Base-by-base conservation (phyloP, 2,113 vertebrate genomes). In the Pedetes capensis region DNA sequence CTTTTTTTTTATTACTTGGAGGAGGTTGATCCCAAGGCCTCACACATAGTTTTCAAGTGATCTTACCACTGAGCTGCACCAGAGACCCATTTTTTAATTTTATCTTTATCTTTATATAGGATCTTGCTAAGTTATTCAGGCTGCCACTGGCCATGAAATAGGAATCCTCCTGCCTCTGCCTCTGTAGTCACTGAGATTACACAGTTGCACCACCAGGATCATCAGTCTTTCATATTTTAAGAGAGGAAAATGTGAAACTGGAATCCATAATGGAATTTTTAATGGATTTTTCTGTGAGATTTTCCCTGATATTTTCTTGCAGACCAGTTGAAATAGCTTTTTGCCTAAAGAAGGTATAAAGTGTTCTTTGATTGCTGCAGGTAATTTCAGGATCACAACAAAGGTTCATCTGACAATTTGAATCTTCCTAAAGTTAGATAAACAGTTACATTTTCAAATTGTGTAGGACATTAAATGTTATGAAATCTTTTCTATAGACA, bases 381-480 rank as follows among this genome's bases (percentile, higher is more conserved):
- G 25, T 59, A 37, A 89, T 37, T 47, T 93, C 8, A 55, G 23
- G 44, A 94, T 57, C 4, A 81, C 11, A 78, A 76, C 10, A 93
- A 96, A 94, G 6, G 16, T 1, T 89, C 59, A 51, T 6, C 22
- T 72, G 1, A 29, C 32, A 7, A 1, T 92, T 86, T 93, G 34
- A 49, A 23, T 69, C 4, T 3, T 68, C 74, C 55, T 74, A 34
- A 0, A 51, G 59, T 63, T 57, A 32, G 89, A n/a, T n/a, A n/a
- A n/a, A 3, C 2, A 74, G 86, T 11, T 17, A 13, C 0, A 71
- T 75, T 76, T 59, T 68, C 55, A 74, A 93, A 87, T 34, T 42
- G 8, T 37, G 59, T 75, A 32, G 8, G 87, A 89, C 92, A 96
- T 91, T 76, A 68, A 82, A n/a, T 92, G 94, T 88, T 89, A 89